Conservation (phyloP, 2,888 invertebrate genomes). For the Plebejus melissa region DNA sequence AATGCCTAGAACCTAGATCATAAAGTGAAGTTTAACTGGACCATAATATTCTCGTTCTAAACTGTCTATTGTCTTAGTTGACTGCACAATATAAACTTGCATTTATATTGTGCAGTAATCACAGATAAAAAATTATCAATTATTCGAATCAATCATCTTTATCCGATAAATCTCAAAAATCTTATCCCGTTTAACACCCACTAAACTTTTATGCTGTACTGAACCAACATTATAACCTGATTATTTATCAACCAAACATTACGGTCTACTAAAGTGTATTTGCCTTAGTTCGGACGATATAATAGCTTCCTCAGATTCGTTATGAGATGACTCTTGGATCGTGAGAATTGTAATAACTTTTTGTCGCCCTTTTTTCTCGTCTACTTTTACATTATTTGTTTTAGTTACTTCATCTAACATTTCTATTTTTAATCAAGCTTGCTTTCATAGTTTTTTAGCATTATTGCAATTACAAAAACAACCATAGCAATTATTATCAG, state of each 20-base stretch:
- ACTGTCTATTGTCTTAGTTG: too few relatives aligned
- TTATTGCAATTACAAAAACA: too few relatives aligned
- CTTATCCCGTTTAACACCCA: neutral
- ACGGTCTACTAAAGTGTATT: constrained; percentile 46
- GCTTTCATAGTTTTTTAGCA: neutral
- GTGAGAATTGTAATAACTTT: constrained; percentile 68
- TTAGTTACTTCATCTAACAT: neutral
- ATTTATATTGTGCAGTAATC: too few relatives aligned
- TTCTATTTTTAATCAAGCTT: neutral
- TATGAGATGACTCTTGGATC: constrained; percentile 61
- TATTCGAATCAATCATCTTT: neutral
- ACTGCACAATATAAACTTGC: too few relatives aligned
- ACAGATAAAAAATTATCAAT: neutral
- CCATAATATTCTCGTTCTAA: too few relatives aligned
- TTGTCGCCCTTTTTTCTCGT: constrained; percentile 40
- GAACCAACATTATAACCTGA: neutral
- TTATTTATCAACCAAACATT: constrained; percentile 6
- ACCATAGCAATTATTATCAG: too few relatives aligned
- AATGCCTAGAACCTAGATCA: too few relatives aligned
- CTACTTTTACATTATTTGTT: constrained; percentile 35
- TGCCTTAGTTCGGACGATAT: constrained; percentile 65
- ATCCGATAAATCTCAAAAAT: too few relatives aligned
- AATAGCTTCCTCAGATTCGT: constrained; percentile 72
- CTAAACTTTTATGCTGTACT: neutral
- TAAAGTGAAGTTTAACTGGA: too few relatives aligned